phyloP scores from a whole-genome alignment of 2,888 invertebrate genomes.

The Calameuta filiformis region DNA sequence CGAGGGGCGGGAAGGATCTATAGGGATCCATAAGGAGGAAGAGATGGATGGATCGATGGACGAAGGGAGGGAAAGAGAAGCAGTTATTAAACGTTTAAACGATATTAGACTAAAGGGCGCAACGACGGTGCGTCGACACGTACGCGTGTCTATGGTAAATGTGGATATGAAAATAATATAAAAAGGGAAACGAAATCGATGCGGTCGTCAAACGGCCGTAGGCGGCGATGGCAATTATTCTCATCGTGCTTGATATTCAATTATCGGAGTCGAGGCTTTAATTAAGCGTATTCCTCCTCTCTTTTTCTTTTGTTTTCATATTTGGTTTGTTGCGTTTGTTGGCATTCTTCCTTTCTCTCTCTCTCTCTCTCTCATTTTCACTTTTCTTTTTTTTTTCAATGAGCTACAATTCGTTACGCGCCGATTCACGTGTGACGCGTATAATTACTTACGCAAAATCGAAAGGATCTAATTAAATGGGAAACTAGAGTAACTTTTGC shows the following conservation, averaged over 20 bases:
- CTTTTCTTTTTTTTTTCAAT: neutral
- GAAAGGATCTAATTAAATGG: slow-evolving; percentile 18
- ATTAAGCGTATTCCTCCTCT: neutral
- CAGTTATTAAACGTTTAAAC: neutral
- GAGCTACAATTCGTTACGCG: neutral
- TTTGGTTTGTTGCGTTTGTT: neutral
- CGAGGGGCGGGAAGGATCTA: no score
- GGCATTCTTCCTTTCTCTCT: neutral
- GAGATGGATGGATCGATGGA: no score
- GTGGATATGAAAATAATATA: neutral
- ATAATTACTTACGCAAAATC: neutral
- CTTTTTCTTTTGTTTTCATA: neutral
- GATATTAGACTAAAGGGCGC: neutral
- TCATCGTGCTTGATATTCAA: neutral
- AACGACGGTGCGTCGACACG: no score
- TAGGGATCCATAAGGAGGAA: no score
- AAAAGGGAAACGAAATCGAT: neutral
- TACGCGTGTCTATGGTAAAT: neutral
- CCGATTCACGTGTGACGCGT: neutral
- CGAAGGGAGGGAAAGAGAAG: neutral
- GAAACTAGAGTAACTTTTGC: slow-evolving; percentile 34
- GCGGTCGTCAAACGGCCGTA: neutral
- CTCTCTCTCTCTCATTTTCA: neutral
- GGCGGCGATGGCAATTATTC: neutral
- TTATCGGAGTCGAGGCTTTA: neutral